Base-by-base conservation (phyloP, 2,113 vertebrate species). In the Ophthalmolycus amberensis region DNA sequence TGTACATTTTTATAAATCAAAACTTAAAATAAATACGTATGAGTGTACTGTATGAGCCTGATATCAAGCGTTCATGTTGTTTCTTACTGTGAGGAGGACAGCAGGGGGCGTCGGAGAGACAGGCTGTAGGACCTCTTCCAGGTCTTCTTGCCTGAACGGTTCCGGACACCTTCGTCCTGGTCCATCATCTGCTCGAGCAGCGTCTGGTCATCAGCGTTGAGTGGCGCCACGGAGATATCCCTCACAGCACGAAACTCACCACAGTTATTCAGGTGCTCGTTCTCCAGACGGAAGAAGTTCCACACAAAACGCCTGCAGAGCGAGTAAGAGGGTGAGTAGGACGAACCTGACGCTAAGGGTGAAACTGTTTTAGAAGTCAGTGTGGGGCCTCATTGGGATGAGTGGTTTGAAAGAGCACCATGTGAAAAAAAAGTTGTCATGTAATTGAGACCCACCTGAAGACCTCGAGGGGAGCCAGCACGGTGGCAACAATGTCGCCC, bases 171-270 rank as follows among this genome's bases (percentile, higher is more conserved):
- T 0, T 99, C 98, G 0, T 99, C 98, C 95, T 98, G 97, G 94
- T 99, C 98, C 98, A 99, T 99, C 98, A 99, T 99, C 95, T 99
- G 98, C 89, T 99, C 98, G 87, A 99, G 94, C 54, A 99, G 95
- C 0, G 98, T 99, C 95, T 99, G 97, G 93, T 99, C 98, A 14
- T 99, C 98, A 0, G 98, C 98, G 1, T 99, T 99, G 79, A 99
- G 96, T 0, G 98, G 98, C 3, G 98, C 98, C 93, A 99, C 98
- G 0, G 98, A 99, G 94, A 99, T 99, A 85, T 99, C 98, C 60
- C 98, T 94, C 65, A 99, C 98, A 0, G 98, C 98, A 1, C 98
- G 96, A 88, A 99, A 99, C 91, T 99, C 98, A 77, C 98, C 98
- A 42, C 98, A 99, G 95, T 99, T 99, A 90, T 99, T 99, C 94